Percentiles rank a stretch among this genome's conserved stretches.
phyloP scores from a whole-genome alignment of 92 coral and sea anemone species.

The Blastomussa wellsi region DNA sequence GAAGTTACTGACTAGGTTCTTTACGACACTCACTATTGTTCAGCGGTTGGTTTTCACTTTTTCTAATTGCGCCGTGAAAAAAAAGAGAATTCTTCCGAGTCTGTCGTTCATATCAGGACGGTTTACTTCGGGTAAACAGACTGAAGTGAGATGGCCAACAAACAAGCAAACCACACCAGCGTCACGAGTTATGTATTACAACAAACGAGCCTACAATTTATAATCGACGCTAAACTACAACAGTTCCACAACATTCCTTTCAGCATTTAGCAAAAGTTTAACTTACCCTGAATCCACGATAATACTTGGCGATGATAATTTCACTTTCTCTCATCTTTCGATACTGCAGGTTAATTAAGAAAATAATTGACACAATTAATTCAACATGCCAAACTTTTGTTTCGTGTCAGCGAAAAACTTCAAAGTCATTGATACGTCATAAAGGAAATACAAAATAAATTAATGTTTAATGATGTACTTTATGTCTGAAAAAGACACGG shows the following conservation, averaged over 20 bases:
- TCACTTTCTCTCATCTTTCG: constrained; percentile 87
- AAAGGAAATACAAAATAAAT: no score
- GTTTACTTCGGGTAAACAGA: neutral
- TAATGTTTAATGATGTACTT: no score
- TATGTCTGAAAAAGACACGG: no score
- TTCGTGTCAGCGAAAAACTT: neutral
- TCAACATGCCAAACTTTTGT: neutral
- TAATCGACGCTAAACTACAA: neutral
- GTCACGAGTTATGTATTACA: neutral
- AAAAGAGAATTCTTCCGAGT: neutral
- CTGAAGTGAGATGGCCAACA: neutral
- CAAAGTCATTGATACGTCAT: no score
- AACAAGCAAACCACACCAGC: neutral
- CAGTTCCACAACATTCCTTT: neutral
- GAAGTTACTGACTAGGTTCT: neutral
- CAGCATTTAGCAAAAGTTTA: neutral
- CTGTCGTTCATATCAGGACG: neutral
- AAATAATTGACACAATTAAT: neutral
- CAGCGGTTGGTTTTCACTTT: neutral
- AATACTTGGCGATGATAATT: constrained; percentile 91
- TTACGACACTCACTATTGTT: neutral
- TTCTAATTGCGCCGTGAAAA: neutral
- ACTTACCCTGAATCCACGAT: constrained; percentile 88
- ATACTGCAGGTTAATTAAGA: constrained; percentile 56
- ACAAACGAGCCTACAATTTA: neutral